phyloP scores from a whole-genome alignment of 2,888 invertebrate genomes.

The Drosophila affinis region DNA sequence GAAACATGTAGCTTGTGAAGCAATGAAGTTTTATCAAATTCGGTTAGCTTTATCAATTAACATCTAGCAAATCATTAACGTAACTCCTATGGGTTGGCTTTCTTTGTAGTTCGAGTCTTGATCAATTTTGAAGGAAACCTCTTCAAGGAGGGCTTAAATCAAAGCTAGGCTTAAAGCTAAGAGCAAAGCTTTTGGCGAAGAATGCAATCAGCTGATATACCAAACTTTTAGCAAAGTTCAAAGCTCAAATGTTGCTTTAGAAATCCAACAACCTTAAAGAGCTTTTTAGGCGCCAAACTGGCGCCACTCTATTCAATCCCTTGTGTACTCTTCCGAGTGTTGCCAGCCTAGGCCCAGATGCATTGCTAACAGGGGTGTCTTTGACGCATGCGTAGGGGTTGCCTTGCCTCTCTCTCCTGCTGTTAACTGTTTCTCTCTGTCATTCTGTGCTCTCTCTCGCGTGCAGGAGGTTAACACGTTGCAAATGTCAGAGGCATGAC shows the following conservation, averaged over 20 bases:
- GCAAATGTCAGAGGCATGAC: constrained; percentile 51
- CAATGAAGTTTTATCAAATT: no score
- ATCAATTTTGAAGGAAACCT: background rate
- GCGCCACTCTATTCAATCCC: background rate
- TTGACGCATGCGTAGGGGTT: background rate
- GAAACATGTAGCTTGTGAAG: no score
- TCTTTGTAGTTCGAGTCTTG: no score
- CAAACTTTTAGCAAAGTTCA: background rate
- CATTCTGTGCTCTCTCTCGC: constrained; percentile 1
- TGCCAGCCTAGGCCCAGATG: background rate
- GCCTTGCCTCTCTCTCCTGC: background rate
- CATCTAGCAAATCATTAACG: no score
- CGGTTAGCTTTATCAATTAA: no score
- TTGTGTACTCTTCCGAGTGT: background rate
- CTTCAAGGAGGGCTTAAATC: background rate
- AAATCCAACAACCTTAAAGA: background rate
- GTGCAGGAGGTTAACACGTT: constrained; percentile 42
- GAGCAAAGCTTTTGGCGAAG: background rate
- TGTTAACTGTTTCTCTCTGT: background rate
- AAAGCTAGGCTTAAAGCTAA: background rate
- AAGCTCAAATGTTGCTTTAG: background rate
- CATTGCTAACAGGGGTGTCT: background rate
- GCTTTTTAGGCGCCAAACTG: background rate
- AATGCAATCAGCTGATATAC: background rate
- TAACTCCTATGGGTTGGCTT: no score